phyloP scores from a whole-genome alignment of 37 sponge, comb jelly and placozoan genomes.

The Halichondria panicea region DNA sequence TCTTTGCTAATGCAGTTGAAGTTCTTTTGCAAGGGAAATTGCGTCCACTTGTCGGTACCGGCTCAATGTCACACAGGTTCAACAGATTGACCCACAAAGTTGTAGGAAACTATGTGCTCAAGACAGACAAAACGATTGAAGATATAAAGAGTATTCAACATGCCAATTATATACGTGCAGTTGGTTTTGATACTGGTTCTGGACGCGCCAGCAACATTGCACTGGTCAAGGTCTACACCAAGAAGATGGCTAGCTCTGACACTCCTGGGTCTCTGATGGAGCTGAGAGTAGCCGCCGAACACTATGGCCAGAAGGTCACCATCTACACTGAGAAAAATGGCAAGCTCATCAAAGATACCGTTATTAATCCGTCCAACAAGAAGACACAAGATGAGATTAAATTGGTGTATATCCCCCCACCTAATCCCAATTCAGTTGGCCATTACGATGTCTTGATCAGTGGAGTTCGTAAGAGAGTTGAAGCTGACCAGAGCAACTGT shows the following conservation, averaged over 20 bases:
- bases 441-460: constrained; percentile 3
- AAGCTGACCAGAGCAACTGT: neutral
- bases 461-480: neutral
- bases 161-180: neutral
- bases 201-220: neutral
- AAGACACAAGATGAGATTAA: neutral
- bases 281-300: neutral
- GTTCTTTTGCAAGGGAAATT: neutral
- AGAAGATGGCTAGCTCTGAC: neutral
- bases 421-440: constrained; percentile 4
- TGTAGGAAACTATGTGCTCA: neutral
- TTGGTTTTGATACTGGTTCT: neutral
- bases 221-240: neutral
- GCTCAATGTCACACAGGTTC: neutral
- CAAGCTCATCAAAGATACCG: neutral
- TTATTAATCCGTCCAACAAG: neutral
- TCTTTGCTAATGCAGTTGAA: neutral
- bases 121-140: neutral
- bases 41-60: neutral
- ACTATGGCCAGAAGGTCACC: neutral
- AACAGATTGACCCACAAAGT: neutral
- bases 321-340: neutral
- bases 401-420: neutral
- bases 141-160: neutral
- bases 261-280: neutral